Percentiles rank a stretch among this genome's conserved stretches.
Conservation (phyloP, 1,140 invertebrate species). For the Condylostylus longicornis region DNA sequence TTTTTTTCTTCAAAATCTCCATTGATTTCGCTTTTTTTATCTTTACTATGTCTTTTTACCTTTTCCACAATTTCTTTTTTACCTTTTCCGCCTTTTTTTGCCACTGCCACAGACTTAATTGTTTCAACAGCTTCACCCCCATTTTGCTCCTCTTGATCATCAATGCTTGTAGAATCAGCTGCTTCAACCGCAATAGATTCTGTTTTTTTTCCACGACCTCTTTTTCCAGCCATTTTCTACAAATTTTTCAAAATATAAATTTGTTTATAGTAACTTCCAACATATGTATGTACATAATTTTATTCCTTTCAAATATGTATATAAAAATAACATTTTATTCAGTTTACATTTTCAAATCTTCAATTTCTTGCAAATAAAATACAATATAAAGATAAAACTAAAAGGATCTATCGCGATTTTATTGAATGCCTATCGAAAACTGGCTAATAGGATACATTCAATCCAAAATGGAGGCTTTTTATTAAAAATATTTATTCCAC, state of each 20-base stretch:
- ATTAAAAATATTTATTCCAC: too few species aligned
- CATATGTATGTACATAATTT: too few species aligned
- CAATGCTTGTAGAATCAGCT: constrained; percentile 4
- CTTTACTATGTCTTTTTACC: constrained; percentile 6
- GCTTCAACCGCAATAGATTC: constrained; percentile 10
- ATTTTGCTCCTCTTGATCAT: constrained; percentile 8
- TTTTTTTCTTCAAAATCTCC: constrained; percentile 8
- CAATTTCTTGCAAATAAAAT: too few species aligned
- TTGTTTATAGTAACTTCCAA: too few species aligned
- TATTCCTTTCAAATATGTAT: too few species aligned
- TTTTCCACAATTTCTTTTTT: constrained; percentile 9
- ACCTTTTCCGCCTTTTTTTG: constrained; percentile 22
- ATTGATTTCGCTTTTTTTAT: constrained; percentile 4
- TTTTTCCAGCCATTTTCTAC: constrained; percentile 8
- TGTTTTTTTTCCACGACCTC: constrained; percentile 14
- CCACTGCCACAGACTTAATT: neutral
- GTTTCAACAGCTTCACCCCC: constrained; percentile 11
- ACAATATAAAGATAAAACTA: too few species aligned
- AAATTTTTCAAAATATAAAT: neutral
- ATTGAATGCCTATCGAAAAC: too few species aligned
- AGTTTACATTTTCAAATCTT: too few species aligned
- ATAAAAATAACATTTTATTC: too few species aligned
- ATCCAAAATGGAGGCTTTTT: too few species aligned
- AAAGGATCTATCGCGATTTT: too few species aligned
- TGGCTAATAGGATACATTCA: too few species aligned